A percentile compares a stretch with the other conserved stretches of the same genome.
phyloP scores from a whole-genome alignment of 2,888 invertebrate genomes.

The Hanleya hanleyi region DNA sequence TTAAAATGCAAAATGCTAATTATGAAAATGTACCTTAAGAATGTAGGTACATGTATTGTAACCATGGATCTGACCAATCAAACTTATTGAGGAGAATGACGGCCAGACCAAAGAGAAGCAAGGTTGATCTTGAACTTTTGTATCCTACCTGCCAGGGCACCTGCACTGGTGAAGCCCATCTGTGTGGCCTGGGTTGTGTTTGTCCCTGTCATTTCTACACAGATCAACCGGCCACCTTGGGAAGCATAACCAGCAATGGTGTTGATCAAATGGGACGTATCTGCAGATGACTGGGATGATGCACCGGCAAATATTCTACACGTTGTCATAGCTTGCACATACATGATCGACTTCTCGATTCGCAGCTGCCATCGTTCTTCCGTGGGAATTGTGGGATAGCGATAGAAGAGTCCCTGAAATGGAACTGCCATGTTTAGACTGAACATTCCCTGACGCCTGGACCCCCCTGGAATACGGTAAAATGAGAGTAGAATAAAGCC shows the following conservation, averaged over 20 bases:
- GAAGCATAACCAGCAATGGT: conserved; percentile 47
- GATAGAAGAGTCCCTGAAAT: conserved; percentile 56
- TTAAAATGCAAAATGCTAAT: too few relatives aligned
- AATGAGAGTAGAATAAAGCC: conserved; percentile 45
- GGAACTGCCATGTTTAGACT: conserved; percentile 26
- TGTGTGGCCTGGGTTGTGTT: conserved; percentile 22
- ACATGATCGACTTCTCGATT: conserved; percentile 57
- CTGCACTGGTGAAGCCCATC: conserved; percentile 16
- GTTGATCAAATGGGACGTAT: conserved; percentile 43
- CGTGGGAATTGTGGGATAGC: conserved; percentile 38
- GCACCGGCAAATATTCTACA: background rate
- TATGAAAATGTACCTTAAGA: too few relatives aligned
- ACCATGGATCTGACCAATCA: too few relatives aligned
- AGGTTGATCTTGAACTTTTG: too few relatives aligned
- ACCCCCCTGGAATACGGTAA: conserved; percentile 40
- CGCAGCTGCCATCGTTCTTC: conserved; percentile 52
- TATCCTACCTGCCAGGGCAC: conserved; percentile 25
- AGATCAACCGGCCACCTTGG: conserved; percentile 50
- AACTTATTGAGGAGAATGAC: too few relatives aligned
- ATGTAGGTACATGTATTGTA: too few relatives aligned
- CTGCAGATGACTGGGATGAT: background rate
- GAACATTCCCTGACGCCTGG: conserved; percentile 29
- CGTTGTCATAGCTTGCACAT: background rate
- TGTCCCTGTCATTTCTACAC: conserved; percentile 56
- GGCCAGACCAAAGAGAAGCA: too few relatives aligned